Evolutionary conservation across 2,113 vertebrate species (phyloP).

Genomic region (Prinia subflava): DNA sequence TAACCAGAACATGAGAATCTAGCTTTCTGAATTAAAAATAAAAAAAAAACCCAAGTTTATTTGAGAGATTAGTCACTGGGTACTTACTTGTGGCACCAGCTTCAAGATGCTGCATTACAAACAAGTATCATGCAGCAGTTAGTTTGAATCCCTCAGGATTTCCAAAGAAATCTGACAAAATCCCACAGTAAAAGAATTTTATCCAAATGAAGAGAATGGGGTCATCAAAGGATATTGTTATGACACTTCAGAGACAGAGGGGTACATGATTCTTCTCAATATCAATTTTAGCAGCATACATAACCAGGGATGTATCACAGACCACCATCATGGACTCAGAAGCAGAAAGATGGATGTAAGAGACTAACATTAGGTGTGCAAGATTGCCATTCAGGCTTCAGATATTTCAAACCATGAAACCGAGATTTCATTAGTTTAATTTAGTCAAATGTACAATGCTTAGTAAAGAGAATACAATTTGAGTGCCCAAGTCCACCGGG

Average conservation of each 20-base stretch:
- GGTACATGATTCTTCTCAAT: background rate
- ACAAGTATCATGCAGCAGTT: background rate
- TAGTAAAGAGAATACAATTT: background rate
- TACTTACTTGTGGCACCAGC: background rate
- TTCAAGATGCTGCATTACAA: background rate
- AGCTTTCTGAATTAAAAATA: background rate
- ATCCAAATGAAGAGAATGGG: background rate
- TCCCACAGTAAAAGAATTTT: background rate
- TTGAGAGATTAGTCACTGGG: background rate
- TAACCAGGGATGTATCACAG: background rate
- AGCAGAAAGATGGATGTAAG: background rate
- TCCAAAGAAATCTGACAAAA: background rate
- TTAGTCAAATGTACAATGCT: background rate
- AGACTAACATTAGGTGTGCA: accelerated
- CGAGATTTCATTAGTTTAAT: background rate
- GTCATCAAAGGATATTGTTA: background rate
- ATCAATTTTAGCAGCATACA: background rate
- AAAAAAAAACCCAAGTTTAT: background rate
- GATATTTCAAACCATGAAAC: background rate
- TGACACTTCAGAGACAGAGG: background rate
- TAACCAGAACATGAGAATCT: background rate
- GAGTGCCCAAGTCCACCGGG: background rate
- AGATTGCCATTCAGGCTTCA: background rate
- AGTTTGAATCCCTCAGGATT: background rate
- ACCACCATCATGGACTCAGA: accelerated